Conservation (phyloP, 2,888 invertebrate species). For the Alcis repandata region DNA sequence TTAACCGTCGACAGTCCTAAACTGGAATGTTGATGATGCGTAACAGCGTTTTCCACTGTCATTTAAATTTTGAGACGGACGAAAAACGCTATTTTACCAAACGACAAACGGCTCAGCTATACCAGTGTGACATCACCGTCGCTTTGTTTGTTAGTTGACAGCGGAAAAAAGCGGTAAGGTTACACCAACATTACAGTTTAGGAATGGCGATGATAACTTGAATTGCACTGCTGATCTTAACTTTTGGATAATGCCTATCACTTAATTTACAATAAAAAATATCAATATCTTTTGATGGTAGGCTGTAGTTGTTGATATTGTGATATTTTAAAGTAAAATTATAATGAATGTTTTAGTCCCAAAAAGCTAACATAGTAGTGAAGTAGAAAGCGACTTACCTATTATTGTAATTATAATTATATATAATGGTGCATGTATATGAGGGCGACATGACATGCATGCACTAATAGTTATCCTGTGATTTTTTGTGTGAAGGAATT, state of each 20-base stretch:
- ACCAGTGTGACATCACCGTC: too few relatives aligned
- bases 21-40: too few relatives aligned
- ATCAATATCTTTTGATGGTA: conserved; percentile 48
- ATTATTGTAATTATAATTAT: conserved; percentile 49
- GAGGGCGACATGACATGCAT: neutral
- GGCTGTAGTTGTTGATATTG: conserved; percentile 81
- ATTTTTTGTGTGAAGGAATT: conserved; percentile 78
- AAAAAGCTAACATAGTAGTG: conserved; percentile 64
- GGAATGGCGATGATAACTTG: too few relatives aligned
- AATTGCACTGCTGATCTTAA: neutral
- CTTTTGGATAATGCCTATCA: neutral
- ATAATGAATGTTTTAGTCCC: conserved; percentile 63
- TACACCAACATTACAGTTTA: too few relatives aligned
- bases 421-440: conserved; percentile 16
- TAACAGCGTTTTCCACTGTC: too few relatives aligned
- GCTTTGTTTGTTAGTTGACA: too few relatives aligned
- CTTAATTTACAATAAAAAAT: conserved; percentile 2
- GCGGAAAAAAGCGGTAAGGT: too few relatives aligned
- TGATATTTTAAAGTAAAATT: conserved; percentile 81
- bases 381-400: conserved; percentile 61
- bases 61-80: too few relatives aligned
- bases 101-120: too few relatives aligned
- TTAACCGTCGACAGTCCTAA: too few relatives aligned
- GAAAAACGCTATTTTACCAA: too few relatives aligned
- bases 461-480: conserved; percentile 73